Evolutionary conservation across 2,888 invertebrate species (phyloP).

Genomic region (Sericinus montela): DNA sequence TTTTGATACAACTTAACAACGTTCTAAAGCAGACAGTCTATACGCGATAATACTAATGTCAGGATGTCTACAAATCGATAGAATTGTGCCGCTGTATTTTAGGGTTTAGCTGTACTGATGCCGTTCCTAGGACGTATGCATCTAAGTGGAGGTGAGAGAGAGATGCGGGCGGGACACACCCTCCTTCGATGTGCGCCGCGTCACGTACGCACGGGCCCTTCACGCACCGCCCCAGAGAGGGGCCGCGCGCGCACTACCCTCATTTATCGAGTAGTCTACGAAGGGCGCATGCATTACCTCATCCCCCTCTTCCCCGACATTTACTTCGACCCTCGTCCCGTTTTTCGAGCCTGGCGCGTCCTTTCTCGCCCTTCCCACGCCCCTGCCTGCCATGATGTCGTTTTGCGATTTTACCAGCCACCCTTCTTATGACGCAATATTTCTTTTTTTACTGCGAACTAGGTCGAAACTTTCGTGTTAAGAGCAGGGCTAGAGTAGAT

Average conservation of each 20-base stretch:
- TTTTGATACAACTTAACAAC: too few species aligned
- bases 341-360: conserved; percentile 33
- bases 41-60: too few species aligned
- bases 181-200: conserved; percentile 46
- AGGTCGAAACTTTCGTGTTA: conserved; percentile 48
- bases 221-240: conserved; percentile 41
- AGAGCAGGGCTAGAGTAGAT: conserved; percentile 49
- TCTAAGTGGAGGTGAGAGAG: conserved; percentile 41
- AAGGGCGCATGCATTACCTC: conserved; percentile 65
- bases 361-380: conserved; percentile 40
- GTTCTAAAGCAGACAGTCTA: too few species aligned
- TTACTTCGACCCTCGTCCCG: conserved; percentile 36
- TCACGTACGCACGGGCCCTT: conserved; percentile 65
- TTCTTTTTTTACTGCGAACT: conserved; percentile 40
- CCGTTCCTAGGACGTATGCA: conserved; percentile 58
- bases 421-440: conserved; percentile 32
- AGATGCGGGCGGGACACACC: conserved; percentile 53
- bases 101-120: conserved; percentile 38
- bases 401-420: conserved; percentile 31
- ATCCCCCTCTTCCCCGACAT: conserved; percentile 43
- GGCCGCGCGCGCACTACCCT: conserved; percentile 57
- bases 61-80: too few species aligned
- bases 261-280: conserved; percentile 56
- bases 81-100: background rate
- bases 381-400: conserved; percentile 34